Evolutionary conservation across 2,113 vertebrate species (phyloP).

Genomic region (Paedocypris sp.): DNA sequence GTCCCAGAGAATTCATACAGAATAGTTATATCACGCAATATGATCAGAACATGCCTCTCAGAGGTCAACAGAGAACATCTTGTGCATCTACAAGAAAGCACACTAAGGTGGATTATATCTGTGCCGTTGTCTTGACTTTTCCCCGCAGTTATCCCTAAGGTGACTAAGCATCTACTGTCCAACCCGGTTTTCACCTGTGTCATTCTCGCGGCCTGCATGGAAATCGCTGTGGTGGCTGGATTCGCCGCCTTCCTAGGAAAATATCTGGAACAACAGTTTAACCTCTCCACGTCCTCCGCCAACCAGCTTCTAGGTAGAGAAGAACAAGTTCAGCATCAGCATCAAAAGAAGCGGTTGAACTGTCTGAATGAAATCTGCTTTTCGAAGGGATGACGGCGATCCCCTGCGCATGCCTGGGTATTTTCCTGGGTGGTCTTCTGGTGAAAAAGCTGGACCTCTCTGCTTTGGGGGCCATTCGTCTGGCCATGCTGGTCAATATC

Average conservation of each 20-base stretch:
- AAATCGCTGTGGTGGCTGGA: conserved; percentile 90
- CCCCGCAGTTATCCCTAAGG: conserved; percentile 83
- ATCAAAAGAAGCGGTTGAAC: neutral
- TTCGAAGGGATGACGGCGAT: conserved; percentile 90
- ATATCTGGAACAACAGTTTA: conserved; percentile 97
- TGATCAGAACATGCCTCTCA: no score
- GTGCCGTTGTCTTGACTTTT: no score
- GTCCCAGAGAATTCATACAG: no score
- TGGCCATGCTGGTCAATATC: conserved; percentile 97
- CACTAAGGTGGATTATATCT: no score
- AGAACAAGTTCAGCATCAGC: neutral
- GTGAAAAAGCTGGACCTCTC: conserved; percentile 95
- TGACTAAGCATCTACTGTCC: conserved; percentile 89
- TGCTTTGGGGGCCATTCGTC: conserved; percentile 86
- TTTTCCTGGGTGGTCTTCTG: conserved; percentile 90
- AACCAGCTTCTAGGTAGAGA: conserved; percentile 86
- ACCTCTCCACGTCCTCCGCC: conserved; percentile 94
- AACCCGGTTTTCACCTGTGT: conserved; percentile 98
- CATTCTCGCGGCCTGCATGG: conserved; percentile 91
- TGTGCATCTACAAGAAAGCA: no score
- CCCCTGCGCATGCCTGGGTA: conserved; percentile 90
- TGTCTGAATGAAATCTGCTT: neutral
- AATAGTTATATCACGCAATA: no score
- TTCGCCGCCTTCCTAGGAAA: conserved; percentile 93
- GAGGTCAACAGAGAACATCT: no score